Evolutionary conservation across 2,888 invertebrate genomes (phyloP), one percentile per base, ranked within the genome.

Genomic region (Drosophila stalkeri): DNA sequence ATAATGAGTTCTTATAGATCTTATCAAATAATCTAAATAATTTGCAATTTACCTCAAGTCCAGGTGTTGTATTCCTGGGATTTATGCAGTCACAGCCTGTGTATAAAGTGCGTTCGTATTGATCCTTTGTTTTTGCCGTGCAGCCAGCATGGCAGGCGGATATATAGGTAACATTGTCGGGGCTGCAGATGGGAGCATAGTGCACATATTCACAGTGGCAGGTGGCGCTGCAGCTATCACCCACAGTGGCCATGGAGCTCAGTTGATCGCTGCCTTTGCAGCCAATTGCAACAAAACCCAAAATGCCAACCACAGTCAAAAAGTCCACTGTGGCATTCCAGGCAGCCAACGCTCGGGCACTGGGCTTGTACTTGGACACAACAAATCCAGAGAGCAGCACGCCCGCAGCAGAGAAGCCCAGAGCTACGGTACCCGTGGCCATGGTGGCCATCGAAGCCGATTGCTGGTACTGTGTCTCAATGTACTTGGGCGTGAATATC

Each of bases 61-160:
- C 46, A 23, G 43, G 16, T 7, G 54, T 55, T 7, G 41, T 20
- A n/a, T 62, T 70, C 0, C 46, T 23, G 0, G 71, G 49, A 2
- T 47, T 18, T 41, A 89, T 65, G 57, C 89, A 90, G 5, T 68
- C 63, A 51, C 89, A 90, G 8, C 68, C 79, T 0, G 75, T 78
- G 44, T 64, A 89, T 1, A 76, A 54, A 18, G 75, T 75, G 3
- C 60, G 69, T 2, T 76, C 87, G 3, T 60, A 16, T 2, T 68
- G 61, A 75, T 91, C 68, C 56, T 63, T 54, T 61, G 64, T 23
- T 47, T 46, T 62, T 43, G 47, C 72, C 3, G 92, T 93, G 89
- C 96, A 97, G 2, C 97, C 97, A 16, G 96, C 97, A 89, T 96
- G 96, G 89, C 97, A 97, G 12, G 96, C 95, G 0, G 96, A 96